These are phyloP conservation scores for Bursaphelenchus okinawaensis DNA, from an alignment of 2,888 invertebrate species.

Conservation along the genomic window DNA sequence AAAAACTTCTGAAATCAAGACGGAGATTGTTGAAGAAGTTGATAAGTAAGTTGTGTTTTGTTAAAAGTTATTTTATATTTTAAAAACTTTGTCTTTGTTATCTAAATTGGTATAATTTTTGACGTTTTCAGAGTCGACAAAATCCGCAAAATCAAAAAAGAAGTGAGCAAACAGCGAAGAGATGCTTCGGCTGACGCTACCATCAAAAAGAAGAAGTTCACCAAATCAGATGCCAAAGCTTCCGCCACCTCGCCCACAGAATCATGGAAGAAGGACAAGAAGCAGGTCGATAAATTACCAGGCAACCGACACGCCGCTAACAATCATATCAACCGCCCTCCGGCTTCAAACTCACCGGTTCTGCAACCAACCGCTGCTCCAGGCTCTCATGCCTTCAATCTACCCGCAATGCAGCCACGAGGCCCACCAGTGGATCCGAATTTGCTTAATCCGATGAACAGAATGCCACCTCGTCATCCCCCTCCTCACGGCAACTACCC, in stretches of 20 bases:
- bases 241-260: background rate
- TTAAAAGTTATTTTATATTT: too few species aligned
- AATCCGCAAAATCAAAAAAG: background rate
- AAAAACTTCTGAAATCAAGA: background rate
- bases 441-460: background rate
- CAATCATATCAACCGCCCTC: background rate
- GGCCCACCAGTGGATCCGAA: background rate
- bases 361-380: slow-evolving; percentile 25
- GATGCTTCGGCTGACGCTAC: background rate
- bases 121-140: background rate
- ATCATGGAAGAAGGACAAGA: background rate
- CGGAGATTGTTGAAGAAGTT: background rate
- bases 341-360: slow-evolving; percentile 3
- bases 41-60: background rate
- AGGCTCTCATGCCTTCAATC: slow-evolving; percentile 30
- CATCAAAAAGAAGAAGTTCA: background rate
- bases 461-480: slow-evolving; percentile 7
- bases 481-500: slow-evolving; percentile 14
- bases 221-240: too few species aligned
- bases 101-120: too few species aligned
- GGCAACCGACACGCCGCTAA: background rate
- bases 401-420: slow-evolving; percentile 9
- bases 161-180: background rate
- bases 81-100: background rate
- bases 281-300: too few species aligned